A percentile compares a stretch with the other conserved stretches of the same genome.
Conservation (phyloP, 1,140 invertebrate species). For the Forficula auricularia region DNA sequence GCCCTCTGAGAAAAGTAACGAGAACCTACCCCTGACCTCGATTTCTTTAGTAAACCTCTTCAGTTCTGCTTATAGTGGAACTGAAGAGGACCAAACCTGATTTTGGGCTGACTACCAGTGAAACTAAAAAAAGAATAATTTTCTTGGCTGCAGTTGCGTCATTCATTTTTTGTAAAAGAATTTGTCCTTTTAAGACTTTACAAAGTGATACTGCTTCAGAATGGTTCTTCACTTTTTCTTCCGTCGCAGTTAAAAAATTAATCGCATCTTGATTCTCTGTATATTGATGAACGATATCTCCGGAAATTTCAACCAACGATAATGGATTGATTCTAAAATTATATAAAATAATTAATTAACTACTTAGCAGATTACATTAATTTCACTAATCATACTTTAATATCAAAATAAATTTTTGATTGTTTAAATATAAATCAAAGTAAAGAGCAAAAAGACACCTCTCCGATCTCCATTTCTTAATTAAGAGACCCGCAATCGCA, state of each 20-base stretch:
- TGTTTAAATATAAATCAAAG: no score
- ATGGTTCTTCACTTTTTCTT: conserved; percentile 73
- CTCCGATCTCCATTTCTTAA: no score
- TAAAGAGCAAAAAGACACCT: no score
- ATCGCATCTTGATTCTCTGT: conserved; percentile 63
- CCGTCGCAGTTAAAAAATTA: conserved; percentile 68
- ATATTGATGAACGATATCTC: conserved; percentile 62
- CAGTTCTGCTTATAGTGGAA: no score
- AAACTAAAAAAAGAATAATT: no score
- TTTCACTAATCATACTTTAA: background rate
- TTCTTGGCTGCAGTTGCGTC: conserved; percentile 67
- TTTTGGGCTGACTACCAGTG: no score
- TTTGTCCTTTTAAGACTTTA: conserved; percentile 68
- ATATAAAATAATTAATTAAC: conserved; percentile 11
- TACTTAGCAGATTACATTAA: background rate
- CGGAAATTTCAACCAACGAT: conserved; percentile 74
- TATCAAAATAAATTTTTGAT: background rate
- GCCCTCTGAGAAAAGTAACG: no score
- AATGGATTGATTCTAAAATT: conserved; percentile 72
- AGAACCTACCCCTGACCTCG: no score
- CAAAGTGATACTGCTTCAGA: conserved; percentile 71
- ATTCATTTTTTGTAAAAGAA: conserved; percentile 62
- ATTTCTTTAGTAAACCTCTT: no score
- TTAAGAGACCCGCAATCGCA: no score
- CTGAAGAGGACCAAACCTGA: no score